phyloP scores from a whole-genome alignment of 2,113 vertebrate species.

The Macrotis lagotis region DNA sequence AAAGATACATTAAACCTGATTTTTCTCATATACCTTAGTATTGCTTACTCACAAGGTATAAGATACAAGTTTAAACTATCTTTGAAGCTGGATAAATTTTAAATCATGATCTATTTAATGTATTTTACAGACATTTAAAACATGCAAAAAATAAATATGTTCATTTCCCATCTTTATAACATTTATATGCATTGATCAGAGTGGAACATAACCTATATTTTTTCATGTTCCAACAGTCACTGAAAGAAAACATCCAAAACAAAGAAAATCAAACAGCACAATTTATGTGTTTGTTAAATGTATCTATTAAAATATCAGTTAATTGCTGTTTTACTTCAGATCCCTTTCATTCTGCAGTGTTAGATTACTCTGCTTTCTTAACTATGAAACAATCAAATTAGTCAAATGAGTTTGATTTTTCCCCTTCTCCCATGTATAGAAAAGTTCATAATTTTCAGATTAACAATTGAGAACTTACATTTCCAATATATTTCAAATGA shows the following conservation, averaged over 20 bases:
- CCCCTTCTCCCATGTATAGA: constrained; percentile 73
- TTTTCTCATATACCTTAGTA: constrained; percentile 21
- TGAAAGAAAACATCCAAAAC: neutral
- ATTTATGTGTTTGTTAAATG: neutral
- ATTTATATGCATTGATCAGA: neutral
- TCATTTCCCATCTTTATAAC: neutral
- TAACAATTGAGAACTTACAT: constrained; percentile 79
- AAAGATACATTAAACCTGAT: constrained; percentile 66
- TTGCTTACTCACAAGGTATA: constrained; percentile 7
- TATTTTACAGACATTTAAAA: constrained; percentile 6
- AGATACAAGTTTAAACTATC: neutral
- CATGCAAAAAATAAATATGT: constrained; percentile 17
- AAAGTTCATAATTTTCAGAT: constrained; percentile 82
- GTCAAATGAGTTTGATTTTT: constrained; percentile 77
- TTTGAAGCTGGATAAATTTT: neutral
- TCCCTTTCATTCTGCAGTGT: constrained; percentile 56
- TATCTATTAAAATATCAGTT: neutral
- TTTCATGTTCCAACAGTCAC: neutral
- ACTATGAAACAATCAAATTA: constrained; percentile 78
- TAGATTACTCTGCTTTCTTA: constrained; percentile 71
- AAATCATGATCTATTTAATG: constrained; percentile 26
- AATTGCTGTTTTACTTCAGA: constrained; percentile 73
- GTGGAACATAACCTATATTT: neutral
- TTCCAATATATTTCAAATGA: constrained; percentile 65
- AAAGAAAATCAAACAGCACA: neutral